Conservation (phyloP, 2,113 vertebrate species). For the Turnix velox region DNA sequence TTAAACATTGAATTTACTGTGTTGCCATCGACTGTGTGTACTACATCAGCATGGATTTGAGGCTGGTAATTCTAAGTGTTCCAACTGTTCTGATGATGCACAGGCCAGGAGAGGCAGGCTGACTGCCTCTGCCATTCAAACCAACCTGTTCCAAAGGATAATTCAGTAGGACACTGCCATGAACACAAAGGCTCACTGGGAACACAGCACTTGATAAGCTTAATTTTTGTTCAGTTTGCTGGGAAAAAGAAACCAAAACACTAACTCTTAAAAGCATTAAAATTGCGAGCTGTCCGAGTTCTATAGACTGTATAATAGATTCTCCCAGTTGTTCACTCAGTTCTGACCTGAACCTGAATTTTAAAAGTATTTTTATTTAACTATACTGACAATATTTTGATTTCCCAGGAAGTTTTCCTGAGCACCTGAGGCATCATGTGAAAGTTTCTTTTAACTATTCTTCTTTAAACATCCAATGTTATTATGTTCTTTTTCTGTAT, state of each 20-base stretch:
- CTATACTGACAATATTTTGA: neutral
- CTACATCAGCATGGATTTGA: neutral
- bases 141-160: neutral
- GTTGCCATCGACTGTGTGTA: slow-evolving; percentile 10
- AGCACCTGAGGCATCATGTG: neutral
- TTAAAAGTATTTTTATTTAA: neutral
- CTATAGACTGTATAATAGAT: neutral
- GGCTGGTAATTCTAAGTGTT: neutral
- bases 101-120: neutral
- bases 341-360: neutral
- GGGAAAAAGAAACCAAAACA: no score
- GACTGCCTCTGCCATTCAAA: neutral
- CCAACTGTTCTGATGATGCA: slow-evolving; percentile 22
- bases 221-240: neutral
- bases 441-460: neutral
- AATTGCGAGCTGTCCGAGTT: neutral
- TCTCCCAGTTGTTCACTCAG: neutral
- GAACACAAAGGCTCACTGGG: neutral
- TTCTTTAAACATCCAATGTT: neutral
- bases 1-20: slow-evolving; percentile 5
- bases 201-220: neutral
- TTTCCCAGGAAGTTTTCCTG: neutral
- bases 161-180: neutral
- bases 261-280: neutral
- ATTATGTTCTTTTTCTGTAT: neutral